These are phyloP conservation scores for Mnemiopsis leidyi DNA, from an alignment of 37 sponge, comb jelly and placozoan species.

Conservation along the genomic window DNA sequence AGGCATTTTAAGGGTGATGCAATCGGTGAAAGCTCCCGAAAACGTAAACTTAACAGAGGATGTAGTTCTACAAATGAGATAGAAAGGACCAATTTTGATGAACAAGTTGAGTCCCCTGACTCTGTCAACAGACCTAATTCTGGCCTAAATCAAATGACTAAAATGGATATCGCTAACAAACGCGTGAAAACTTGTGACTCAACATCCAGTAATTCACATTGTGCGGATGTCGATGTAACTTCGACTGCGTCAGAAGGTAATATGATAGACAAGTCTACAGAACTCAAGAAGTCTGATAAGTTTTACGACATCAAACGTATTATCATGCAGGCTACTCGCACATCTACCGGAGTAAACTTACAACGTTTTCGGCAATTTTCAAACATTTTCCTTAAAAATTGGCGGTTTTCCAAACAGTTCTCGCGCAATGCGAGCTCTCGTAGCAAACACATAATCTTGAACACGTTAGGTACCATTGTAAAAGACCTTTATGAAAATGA, in stretches of 20 bases:
- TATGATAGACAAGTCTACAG: background rate
- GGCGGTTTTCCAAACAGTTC: conserved; percentile 57
- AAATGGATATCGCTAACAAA: too few relatives aligned
- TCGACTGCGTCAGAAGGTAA: background rate
- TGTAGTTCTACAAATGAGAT: background rate
- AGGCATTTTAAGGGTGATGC: background rate
- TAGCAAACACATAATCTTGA: background rate
- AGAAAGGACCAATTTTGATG: background rate
- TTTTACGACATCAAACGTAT: conserved; percentile 40
- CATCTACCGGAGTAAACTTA: background rate
- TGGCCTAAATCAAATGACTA: too few relatives aligned
- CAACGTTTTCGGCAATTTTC: background rate
- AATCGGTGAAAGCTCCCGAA: background rate
- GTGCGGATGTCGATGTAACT: too few relatives aligned
- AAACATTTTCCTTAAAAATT: conserved; percentile 41
- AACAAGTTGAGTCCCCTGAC: too few relatives aligned
- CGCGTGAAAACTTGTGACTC: too few relatives aligned
- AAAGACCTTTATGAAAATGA: background rate
- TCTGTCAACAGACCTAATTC: too few relatives aligned
- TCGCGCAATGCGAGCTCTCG: background rate
- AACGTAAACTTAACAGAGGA: background rate
- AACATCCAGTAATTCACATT: too few relatives aligned
- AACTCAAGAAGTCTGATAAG: background rate
- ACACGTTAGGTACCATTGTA: background rate
- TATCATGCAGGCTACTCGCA: background rate